These are phyloP conservation scores for Odontamblyopus lacepedii DNA, from an alignment of 2,797 vertebrate genomes.

Conservation along the genomic window DNA sequence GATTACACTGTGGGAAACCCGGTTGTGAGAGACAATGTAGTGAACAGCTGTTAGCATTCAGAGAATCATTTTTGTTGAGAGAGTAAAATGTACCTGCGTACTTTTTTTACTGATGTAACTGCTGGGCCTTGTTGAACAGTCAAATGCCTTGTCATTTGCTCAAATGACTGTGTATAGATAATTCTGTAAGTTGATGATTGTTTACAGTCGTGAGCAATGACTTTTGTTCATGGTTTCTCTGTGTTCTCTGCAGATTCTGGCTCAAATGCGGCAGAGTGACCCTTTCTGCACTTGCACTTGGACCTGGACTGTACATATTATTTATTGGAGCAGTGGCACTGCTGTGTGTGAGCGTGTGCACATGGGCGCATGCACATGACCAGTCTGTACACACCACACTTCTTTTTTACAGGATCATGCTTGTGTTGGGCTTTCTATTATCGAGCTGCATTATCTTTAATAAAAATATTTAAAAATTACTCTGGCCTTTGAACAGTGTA, in stretches of 20 bases:
- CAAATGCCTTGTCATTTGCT: too few species aligned
- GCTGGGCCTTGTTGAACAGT: too few species aligned
- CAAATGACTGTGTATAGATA: too few species aligned
- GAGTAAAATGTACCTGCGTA: too few species aligned
- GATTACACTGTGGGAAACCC: too few species aligned
- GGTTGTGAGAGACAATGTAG: too few species aligned
- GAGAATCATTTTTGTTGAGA: too few species aligned
- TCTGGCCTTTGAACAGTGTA: background rate
- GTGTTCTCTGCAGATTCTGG: slow-evolving; percentile 82
- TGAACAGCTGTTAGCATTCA: too few species aligned
- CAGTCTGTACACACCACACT: slow-evolving; percentile 32
- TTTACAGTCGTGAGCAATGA: too few species aligned
- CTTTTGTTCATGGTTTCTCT: background rate
- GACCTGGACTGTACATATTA: slow-evolving; percentile 84
- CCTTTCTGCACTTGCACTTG: slow-evolving; percentile 11
- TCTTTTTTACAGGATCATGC: slow-evolving; percentile 35
- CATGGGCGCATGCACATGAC: slow-evolving; percentile 11
- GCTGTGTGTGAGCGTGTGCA: slow-evolving; percentile 13
- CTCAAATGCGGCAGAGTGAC: slow-evolving; percentile 84
- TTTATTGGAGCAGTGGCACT: slow-evolving; percentile 79
- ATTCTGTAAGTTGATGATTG: too few species aligned
- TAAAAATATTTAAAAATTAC: slow-evolving; percentile 88
- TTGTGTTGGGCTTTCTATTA: slow-evolving; percentile 55
- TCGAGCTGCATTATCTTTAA: slow-evolving; percentile 76
- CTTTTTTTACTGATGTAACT: too few species aligned